These are phyloP conservation scores for Stegostoma tigrinum DNA, from an alignment of 2,113 vertebrate species.

Conservation along the genomic window DNA sequence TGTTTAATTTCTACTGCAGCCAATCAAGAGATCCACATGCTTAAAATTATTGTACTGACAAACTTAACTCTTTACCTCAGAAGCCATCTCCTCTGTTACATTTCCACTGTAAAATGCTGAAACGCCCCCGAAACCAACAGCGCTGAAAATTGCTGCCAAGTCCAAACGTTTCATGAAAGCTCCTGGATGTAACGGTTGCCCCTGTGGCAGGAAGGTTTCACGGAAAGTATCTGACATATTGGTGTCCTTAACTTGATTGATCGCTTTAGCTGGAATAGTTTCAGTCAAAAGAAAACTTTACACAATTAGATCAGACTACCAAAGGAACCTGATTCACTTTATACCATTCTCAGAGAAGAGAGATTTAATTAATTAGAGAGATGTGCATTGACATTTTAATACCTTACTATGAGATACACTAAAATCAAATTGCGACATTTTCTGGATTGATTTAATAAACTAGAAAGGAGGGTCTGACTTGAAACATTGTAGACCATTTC, in stretches of 20 bases:
- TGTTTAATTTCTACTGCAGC: neutral
- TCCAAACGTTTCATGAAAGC: constrained; percentile 66
- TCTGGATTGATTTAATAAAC: neutral
- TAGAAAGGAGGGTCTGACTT: neutral
- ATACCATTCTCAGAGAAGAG: neutral
- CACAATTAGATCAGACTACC: neutral
- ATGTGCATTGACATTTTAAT: neutral
- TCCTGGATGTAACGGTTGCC: constrained; percentile 67
- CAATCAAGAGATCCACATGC: neutral
- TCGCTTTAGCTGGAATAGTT: constrained; percentile 64
- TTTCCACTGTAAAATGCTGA: constrained; percentile 81
- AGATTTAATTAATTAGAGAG: neutral
- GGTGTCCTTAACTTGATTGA: constrained; percentile 65
- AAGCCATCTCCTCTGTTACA: constrained; percentile 78
- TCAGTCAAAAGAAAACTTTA: constrained; percentile 23
- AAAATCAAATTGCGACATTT: neutral
- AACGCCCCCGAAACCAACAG: constrained; percentile 64
- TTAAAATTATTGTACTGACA: neutral
- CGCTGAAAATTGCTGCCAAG: constrained; percentile 70
- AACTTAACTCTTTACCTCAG: constrained; percentile 60
- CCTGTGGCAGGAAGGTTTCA: constrained; percentile 68
- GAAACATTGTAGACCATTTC: neutral
- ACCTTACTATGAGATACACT: neutral
- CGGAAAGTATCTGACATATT: constrained; percentile 68
- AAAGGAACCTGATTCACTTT: neutral